Evolutionary conservation across 2,113 vertebrate species (phyloP), one percentile per base, ranked within the genome.

Genomic region (Brachirus orientalis): DNA sequence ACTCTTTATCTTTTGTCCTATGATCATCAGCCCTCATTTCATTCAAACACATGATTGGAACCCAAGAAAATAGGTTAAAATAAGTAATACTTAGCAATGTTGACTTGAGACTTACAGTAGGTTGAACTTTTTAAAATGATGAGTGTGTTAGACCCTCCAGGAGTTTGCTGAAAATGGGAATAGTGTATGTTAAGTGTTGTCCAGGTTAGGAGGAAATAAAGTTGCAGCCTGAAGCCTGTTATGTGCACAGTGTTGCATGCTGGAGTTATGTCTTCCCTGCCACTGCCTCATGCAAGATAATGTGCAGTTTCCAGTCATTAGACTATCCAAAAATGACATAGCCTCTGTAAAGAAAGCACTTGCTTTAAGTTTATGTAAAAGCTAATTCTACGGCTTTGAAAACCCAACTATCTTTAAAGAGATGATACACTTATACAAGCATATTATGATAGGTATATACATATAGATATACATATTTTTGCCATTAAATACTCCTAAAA

Each of bases 181-280:
- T 47, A 45, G 17, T 69, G 16, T 86, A 11, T 33, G 64, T 78
- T 63, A 51, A 70, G 9, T 63, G 33, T 45, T 75, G 16, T 75
- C 28, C 59, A 14, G 63, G 41, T 68, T 28, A 70, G 5, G 46
- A 50, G 79, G 44, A 86, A 91, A 86, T 88, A 91, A 91, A 88
- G 66, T 52, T 55, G 43, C 68, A 75, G 47, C 60, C 84, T 73
- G 10, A 69, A 77, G 61, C 45, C 38, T 52, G 14, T 59, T 72
- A 3, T n/a, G 46, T 50, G 59, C 18, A 10, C 35, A 22, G 12
- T 65, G 40, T 83, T 37, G 77, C 44, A 64, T 68, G 62, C 47
- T 58, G 10, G 20, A 50, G 13, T 36, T 11, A 43, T 48, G 7
- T n/a, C 16, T 20, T 43, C 56, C 40, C 40, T 43, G 40, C 10